Evolutionary conservation across 2,797 vertebrate genomes (phyloP).

Genomic region (Scolopax bukidnonensis): DNA sequence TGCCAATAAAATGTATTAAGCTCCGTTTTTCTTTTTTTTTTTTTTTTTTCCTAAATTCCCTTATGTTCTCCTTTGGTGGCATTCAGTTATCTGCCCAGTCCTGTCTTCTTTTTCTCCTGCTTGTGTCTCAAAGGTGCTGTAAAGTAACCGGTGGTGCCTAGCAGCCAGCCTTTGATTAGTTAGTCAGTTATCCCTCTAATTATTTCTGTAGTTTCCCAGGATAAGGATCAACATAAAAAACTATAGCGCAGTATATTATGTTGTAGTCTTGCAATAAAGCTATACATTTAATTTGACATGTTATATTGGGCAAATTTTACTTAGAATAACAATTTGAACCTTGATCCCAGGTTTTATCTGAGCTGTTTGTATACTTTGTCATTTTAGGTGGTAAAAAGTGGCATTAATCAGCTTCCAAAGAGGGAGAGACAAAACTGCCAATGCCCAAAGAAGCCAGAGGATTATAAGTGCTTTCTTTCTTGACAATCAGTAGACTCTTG

Average conservation of each 20-base stretch:
- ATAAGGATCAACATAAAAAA: neutral
- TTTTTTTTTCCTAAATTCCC: neutral
- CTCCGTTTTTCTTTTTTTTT: neutral
- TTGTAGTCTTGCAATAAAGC: slow-evolving; percentile 64
- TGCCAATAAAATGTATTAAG: neutral
- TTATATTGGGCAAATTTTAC: neutral
- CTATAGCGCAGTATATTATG: neutral
- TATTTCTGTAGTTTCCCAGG: neutral
- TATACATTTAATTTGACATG: slow-evolving; percentile 72
- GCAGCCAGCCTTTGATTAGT: neutral
- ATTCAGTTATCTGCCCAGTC: neutral
- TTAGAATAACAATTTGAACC: neutral
- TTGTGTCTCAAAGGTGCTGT: neutral
- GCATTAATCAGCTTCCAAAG: neutral
- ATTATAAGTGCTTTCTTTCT: neutral
- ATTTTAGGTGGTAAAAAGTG: neutral
- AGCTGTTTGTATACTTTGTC: neutral
- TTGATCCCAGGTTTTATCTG: neutral
- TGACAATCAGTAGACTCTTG: neutral
- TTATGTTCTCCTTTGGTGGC: neutral
- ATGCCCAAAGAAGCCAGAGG: neutral
- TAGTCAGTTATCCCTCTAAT: slow-evolving; percentile 29
- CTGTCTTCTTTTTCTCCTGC: neutral
- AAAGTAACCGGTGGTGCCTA: neutral
- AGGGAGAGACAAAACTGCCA: neutral